phyloP scores from a whole-genome alignment of 2,888 invertebrate genomes.

The Dicyrtoma fusca region DNA sequence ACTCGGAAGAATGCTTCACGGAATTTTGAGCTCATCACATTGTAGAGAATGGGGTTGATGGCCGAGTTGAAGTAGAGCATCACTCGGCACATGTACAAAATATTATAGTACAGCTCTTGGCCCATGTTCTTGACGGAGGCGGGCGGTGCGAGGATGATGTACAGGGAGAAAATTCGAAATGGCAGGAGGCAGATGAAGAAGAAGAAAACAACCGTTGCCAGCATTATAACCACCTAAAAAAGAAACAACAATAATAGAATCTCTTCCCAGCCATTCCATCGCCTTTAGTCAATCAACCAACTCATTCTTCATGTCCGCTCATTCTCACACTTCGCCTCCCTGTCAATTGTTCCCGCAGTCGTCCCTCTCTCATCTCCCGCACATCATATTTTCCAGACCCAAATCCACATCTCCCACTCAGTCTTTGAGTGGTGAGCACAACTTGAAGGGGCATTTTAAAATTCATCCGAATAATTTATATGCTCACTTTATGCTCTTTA shows the following conservation, averaged over 20 bases:
- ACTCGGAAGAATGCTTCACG: conserved; percentile 76
- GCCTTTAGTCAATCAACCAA: conserved; percentile 18
- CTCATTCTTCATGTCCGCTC: conserved; percentile 16
- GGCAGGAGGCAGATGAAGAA: conserved; percentile 90
- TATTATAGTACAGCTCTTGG: conserved; percentile 77
- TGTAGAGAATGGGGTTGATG: conserved; percentile 88
- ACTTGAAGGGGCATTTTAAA: no score
- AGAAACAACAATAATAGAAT: conserved; percentile 3
- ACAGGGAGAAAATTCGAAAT: conserved; percentile 82
- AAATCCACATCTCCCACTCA: no score
- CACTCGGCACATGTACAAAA: conserved; percentile 82
- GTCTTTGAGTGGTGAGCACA: no score
- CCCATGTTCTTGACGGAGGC: conserved; percentile 71
- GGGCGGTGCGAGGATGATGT: conserved; percentile 78
- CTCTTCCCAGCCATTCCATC: not conserved
- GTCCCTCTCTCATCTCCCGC: no score
- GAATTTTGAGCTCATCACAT: conserved; percentile 89
- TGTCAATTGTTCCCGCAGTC: not conserved
- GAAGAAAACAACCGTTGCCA: conserved; percentile 84
- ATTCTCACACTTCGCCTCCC: conserved; percentile 3
- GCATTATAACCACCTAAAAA: conserved; percentile 82
- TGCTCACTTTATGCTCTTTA: no score
- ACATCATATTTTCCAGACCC: no score
- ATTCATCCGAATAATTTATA: no score
- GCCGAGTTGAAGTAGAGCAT: conserved; percentile 90